A percentile compares a stretch with the other conserved stretches of the same genome.
phyloP scores from a whole-genome alignment of 1,140 invertebrate species.

The Andrena cerasifolii region DNA sequence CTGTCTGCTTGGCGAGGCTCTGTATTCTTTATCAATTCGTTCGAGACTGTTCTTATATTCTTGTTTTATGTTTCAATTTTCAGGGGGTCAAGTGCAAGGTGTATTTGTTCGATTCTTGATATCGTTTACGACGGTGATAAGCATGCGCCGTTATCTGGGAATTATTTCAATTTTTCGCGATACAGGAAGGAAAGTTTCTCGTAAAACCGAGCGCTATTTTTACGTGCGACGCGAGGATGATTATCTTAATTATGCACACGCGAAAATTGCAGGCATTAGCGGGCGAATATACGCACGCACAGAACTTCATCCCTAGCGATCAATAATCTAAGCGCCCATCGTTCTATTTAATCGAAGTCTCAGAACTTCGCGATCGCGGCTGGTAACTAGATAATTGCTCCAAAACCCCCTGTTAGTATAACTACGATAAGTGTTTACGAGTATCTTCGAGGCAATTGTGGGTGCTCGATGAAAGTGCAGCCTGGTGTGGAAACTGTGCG shows the following conservation, averaged over 20 bases:
- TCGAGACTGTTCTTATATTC: no score
- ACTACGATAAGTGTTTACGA: conserved; percentile 44
- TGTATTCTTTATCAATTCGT: no score
- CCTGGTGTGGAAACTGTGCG: conserved; percentile 14
- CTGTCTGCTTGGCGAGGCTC: no score
- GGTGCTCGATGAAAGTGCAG: conserved; percentile 16
- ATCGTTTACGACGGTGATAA: no score
- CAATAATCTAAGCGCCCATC: conserved; percentile 29
- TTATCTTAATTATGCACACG: conserved; percentile 4
- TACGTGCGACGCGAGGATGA: not conserved
- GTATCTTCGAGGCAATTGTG: conserved; percentile 43
- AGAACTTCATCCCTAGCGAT: conserved; percentile 15
- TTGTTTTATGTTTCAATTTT: no score
- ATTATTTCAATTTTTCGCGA: not conserved
- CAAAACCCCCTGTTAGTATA: conserved; percentile 30
- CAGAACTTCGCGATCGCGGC: conserved; percentile 21
- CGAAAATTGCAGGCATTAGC: conserved; percentile 4
- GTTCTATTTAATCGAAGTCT: conserved; percentile 38
- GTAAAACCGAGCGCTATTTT: not conserved
- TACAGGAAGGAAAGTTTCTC: not conserved
- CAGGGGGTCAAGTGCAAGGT: no score
- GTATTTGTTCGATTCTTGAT: no score
- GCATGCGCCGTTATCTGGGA: not conserved
- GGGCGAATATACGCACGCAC: not conserved
- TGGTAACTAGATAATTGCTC: conserved; percentile 44